phyloP scores from a whole-genome alignment of 2,113 vertebrate genomes.

The Dromas ardeola region DNA sequence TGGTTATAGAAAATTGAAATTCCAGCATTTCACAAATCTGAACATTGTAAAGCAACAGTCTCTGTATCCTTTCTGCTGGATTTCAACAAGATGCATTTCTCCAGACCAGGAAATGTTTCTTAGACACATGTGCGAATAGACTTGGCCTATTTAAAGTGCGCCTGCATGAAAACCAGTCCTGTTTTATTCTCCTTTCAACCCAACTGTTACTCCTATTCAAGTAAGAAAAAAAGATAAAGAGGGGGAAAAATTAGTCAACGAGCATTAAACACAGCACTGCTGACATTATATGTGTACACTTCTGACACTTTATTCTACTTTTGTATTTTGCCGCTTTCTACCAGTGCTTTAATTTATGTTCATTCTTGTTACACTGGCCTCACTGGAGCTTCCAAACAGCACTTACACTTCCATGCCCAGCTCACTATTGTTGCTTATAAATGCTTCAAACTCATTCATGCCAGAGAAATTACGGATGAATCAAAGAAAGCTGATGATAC shows the following conservation, averaged over 20 bases:
- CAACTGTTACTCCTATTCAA: background rate
- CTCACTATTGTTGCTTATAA: background rate
- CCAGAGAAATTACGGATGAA: background rate
- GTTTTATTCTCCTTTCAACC: background rate
- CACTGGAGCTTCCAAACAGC: background rate
- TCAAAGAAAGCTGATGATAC: background rate
- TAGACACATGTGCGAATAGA: background rate
- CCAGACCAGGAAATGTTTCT: background rate
- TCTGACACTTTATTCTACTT: background rate
- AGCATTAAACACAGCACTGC: background rate
- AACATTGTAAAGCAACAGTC: background rate
- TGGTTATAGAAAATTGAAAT: background rate
- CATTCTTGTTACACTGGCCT: background rate
- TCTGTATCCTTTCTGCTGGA: background rate
- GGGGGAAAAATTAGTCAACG: rapidly evolving
- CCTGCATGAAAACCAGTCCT: background rate
- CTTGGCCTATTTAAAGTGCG: background rate
- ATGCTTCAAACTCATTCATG: background rate
- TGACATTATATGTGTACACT: background rate
- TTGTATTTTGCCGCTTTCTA: background rate
- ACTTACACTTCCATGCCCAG: background rate
- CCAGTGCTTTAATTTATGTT: background rate
- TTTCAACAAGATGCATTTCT: background rate
- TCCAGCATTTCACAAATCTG: background rate
- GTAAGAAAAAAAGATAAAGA: too few species aligned